phyloP scores from a whole-genome alignment of 2,113 vertebrate genomes.

The Psophia crepitans region DNA sequence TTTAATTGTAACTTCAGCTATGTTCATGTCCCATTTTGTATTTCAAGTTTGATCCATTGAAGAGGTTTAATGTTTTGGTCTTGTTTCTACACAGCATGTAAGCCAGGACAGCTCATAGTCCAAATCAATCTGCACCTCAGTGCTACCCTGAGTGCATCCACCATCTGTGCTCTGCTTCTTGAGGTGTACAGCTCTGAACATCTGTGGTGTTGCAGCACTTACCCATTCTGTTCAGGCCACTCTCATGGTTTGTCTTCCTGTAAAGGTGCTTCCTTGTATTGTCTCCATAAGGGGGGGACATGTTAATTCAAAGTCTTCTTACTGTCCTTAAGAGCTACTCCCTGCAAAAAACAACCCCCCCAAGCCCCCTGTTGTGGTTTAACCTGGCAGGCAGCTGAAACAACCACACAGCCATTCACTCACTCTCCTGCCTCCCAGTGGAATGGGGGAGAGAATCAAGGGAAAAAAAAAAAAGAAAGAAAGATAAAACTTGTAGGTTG shows the following conservation, averaged over 20 bases:
- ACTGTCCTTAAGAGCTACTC: neutral
- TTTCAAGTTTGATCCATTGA: neutral
- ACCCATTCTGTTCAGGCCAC: rapidly evolving
- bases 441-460: too few species aligned
- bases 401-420: too few species aligned
- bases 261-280: neutral
- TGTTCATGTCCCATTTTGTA: neutral
- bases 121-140: neutral
- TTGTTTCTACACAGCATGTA: neutral
- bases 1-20: neutral
- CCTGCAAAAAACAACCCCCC: neutral
- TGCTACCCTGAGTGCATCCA: neutral
- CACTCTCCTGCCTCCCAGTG: too few species aligned
- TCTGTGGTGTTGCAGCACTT: neutral
- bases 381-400: too few species aligned
- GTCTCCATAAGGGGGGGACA: neutral
- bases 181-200: neutral
- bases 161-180: neutral
- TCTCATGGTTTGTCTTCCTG: neutral
- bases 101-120: neutral
- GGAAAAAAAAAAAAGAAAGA: too few species aligned
- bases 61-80: neutral
- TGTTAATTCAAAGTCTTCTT: neutral
- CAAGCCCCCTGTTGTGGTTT: too few species aligned
- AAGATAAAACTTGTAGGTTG: too few species aligned